Evolutionary conservation across 1,140 invertebrate species (phyloP).

Genomic region (Penaeus japonicus): DNA sequence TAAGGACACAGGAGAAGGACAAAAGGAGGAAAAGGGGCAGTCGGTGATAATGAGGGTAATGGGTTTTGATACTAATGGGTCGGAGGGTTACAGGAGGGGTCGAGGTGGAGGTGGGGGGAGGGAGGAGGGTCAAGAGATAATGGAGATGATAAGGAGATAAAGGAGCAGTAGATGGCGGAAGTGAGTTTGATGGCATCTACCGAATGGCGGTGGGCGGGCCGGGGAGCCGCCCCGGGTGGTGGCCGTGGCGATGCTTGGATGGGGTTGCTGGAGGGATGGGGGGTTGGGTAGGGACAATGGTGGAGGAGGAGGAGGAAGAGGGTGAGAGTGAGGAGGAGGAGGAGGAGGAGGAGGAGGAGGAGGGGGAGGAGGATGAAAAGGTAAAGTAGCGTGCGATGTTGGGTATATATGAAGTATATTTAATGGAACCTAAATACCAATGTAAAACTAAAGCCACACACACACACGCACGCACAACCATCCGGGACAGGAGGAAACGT

Average conservation of each 20-base stretch:
- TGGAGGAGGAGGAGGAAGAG: neutral
- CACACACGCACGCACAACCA: too few species aligned
- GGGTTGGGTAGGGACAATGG: neutral
- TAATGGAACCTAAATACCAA: too few species aligned
- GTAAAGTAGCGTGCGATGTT: too few species aligned
- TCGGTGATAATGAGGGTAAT: neutral
- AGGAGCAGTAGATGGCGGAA: too few species aligned
- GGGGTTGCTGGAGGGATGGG: neutral
- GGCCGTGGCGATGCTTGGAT: neutral
- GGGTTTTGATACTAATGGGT: neutral
- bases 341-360: too few species aligned
- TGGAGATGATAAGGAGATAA: neutral
- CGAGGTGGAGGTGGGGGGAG: neutral
- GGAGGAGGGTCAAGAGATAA: neutral
- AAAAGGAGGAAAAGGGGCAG: neutral
- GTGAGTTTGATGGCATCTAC: neutral
- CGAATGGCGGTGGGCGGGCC: neutral
- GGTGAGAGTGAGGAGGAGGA: too few species aligned
- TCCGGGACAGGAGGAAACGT: too few species aligned
- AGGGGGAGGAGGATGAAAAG: too few species aligned
- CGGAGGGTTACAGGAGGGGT: neutral
- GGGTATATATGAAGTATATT: too few species aligned
- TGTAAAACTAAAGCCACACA: too few species aligned
- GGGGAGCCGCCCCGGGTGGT: neutral
- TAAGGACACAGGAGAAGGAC: neutral